phyloP scores from a whole-genome alignment of 2,797 vertebrate species.

The Ispidina lecontei region DNA sequence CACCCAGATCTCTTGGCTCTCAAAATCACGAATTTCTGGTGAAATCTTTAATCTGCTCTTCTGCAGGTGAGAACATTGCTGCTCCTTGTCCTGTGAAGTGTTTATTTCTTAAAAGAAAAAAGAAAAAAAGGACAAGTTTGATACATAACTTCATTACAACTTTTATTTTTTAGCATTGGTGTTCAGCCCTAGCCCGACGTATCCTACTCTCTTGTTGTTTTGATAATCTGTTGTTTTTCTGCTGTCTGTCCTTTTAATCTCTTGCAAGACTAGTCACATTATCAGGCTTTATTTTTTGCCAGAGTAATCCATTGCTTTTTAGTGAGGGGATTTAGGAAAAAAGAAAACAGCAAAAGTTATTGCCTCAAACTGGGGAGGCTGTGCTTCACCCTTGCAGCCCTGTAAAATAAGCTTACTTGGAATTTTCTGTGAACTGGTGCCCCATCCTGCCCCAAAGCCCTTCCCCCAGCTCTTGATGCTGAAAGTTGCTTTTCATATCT shows the following conservation, averaged over 20 bases:
- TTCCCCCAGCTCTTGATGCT: not conserved
- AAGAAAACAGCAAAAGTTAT: not conserved
- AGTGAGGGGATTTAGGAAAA: not conserved
- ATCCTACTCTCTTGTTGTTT: not conserved
- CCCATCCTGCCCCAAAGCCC: not conserved
- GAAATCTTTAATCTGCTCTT: not conserved
- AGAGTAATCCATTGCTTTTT: not conserved
- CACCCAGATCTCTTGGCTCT: not conserved
- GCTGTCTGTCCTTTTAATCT: constrained; percentile 12
- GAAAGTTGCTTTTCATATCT: not conserved
- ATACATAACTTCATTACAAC: not conserved
- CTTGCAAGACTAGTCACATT: not conserved
- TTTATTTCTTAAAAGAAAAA: not conserved
- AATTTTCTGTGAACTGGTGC: not conserved
- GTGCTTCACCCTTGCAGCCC: not conserved
- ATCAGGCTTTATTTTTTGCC: not conserved
- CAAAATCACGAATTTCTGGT: not conserved
- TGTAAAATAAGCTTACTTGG: not conserved
- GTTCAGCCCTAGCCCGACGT: not conserved
- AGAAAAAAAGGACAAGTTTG: not conserved
- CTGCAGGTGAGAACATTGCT: not conserved
- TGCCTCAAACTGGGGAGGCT: not conserved
- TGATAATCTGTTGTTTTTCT: constrained; percentile 6
- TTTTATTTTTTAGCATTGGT: not conserved
- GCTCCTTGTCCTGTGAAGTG: not conserved